Percentiles rank a stretch among this genome's conserved stretches.
Evolutionary conservation across 2,113 vertebrate species (phyloP).

Genomic region (Regulus satrapa): DNA sequence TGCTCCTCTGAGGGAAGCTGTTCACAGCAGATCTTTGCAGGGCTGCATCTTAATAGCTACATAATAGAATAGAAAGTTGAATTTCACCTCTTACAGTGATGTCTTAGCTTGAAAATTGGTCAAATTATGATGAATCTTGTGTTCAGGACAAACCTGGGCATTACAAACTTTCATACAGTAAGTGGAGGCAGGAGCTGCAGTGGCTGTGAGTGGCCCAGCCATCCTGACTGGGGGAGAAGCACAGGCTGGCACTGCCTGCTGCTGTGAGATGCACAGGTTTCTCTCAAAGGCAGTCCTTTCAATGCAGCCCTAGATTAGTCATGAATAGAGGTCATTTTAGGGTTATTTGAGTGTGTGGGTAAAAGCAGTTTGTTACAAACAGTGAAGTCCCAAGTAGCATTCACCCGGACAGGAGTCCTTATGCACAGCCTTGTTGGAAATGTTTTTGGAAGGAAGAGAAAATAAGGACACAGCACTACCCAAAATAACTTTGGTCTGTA

Average conservation of each 20-base stretch:
- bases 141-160: neutral
- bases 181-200: neutral
- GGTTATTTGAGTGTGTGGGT: neutral
- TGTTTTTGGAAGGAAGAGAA: neutral
- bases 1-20: neutral
- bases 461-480: neutral
- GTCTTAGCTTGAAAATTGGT: neutral
- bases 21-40: neutral
- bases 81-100: neutral
- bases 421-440: neutral
- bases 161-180: neutral
- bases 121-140: neutral
- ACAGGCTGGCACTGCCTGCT: neutral
- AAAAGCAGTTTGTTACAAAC: neutral
- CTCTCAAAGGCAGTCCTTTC: neutral
- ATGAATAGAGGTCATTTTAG: neutral
- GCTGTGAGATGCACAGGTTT: neutral
- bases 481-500: neutral
- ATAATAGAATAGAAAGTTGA: neutral
- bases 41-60: neutral
- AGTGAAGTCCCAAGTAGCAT: neutral
- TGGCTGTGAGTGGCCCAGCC: neutral
- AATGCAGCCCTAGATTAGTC: neutral
- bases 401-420: neutral
- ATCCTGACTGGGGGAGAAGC: neutral